Base-by-base conservation (phyloP, 2,888 invertebrate species). In the Tryphoninae sp. region DNA sequence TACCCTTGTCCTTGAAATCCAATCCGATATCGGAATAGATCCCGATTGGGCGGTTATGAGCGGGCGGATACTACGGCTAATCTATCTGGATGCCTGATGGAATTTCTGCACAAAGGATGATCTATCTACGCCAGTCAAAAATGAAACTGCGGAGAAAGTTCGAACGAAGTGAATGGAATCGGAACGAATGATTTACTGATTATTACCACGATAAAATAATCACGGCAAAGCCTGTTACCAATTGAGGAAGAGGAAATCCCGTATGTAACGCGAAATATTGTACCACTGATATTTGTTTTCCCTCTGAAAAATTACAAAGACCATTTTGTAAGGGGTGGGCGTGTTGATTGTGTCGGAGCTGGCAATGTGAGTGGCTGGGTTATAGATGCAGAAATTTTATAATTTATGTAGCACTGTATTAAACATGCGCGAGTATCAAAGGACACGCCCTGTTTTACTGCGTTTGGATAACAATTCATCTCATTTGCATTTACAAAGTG, bases 391-490 rank as follows among this genome's bases (percentile, higher is more conserved):
- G 61, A 84, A 23, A 84, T 86, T 62, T 13, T 72, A 19, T 6
- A 83, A 45, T 83, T 86, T n/a, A 68, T 86, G 59, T 26, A 80
- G 9, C 83, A 85, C 62, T 78, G 83, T 72, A 80, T 82, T 6
- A 79, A 81, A 62, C 69, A 82, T 59, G 74, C 58, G 9, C 79
- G 79, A 40, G 64, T 78, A n/a, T 72, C 82, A 9, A 80, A 51
- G 49, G 80, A 83, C 19, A 16, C 16, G 62, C 9, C 75, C 69
- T 68, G 71, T 82, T 45, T 61, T 85, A 19, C 33, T 83, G 33
- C n/a, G 83, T 33, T 58, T 83, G 13, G 85, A 85, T 55, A 86
- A 87, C 45, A 85, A 86, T n/a, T 78, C 82, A 33, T 80, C 84
- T 22, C 87, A 88, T 68, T 49, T 86, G 8, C 64, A 65, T 49